These are phyloP conservation scores for Pantherophis vulpinus DNA, from an alignment of 2,797 vertebrate genomes.

Conservation along the genomic window DNA sequence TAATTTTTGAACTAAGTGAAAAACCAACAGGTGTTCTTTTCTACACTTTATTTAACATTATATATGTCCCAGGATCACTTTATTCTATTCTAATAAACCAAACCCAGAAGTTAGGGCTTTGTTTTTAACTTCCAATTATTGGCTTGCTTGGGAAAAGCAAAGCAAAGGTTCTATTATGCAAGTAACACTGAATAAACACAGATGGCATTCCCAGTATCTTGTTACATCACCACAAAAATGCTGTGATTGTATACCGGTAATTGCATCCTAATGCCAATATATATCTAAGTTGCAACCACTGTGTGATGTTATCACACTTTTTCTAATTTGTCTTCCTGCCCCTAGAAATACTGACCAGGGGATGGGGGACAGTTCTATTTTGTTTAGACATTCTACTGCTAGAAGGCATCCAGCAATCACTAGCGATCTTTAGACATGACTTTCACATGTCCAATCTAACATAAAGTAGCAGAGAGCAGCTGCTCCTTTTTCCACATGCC, in stretches of 20 bases:
- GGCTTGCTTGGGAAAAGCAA: background rate
- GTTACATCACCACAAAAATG: background rate
- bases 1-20: background rate
- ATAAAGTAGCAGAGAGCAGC: background rate
- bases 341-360: background rate
- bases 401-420: background rate
- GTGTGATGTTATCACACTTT: background rate
- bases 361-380: background rate
- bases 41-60: background rate
- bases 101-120: background rate
- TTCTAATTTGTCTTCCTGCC: background rate
- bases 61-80: background rate
- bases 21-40: background rate
- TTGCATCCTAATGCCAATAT: background rate
- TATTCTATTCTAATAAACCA: background rate
- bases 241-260: background rate
- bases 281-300: background rate
- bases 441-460: background rate
- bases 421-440: background rate
- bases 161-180: background rate
- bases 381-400: background rate
- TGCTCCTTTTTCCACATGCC: background rate
- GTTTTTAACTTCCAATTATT: background rate
- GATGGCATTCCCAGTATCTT: background rate
- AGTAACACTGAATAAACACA: background rate